phyloP scores from a whole-genome alignment of 2,797 vertebrate genomes.

The Hypotaenidia okinawae region DNA sequence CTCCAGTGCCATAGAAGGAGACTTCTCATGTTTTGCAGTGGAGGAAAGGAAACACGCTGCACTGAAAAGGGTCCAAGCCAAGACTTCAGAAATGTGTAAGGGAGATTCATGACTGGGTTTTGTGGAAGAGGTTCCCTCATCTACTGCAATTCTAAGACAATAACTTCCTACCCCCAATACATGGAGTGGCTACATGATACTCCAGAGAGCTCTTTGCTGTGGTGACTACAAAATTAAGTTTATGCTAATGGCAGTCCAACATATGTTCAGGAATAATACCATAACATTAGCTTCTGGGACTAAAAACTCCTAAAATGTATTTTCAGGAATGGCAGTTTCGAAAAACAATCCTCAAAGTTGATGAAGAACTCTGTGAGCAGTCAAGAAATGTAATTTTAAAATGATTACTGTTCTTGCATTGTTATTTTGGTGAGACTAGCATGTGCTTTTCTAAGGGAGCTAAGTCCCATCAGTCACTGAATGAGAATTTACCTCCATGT shows the following conservation, averaged over 20 bases:
- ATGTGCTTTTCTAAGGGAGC: too few species aligned
- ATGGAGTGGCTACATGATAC: not conserved
- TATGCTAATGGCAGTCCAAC: not conserved
- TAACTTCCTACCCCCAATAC: not conserved
- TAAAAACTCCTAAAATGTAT: not conserved
- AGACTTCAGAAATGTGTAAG: not conserved
- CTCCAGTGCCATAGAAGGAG: conserved; percentile 51
- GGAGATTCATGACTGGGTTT: not conserved
- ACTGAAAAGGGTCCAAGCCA: not conserved
- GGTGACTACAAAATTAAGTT: not conserved
- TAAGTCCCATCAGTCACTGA: too few species aligned
- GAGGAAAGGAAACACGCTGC: not conserved
- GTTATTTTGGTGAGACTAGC: too few species aligned
- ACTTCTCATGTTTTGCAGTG: conserved; percentile 44
- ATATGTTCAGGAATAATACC: not conserved
- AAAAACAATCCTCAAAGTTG: not conserved
- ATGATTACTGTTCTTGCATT: too few species aligned
- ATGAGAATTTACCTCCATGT: too few species aligned
- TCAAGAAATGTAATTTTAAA: too few species aligned
- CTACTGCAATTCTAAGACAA: not conserved
- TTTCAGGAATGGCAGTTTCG: not conserved
- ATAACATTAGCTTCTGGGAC: not conserved
- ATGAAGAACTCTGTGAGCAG: not conserved
- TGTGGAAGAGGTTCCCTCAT: not conserved
- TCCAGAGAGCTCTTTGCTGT: not conserved